Conservation (phyloP, 2,888 invertebrate species). For the Drosophila koepferae region DNA sequence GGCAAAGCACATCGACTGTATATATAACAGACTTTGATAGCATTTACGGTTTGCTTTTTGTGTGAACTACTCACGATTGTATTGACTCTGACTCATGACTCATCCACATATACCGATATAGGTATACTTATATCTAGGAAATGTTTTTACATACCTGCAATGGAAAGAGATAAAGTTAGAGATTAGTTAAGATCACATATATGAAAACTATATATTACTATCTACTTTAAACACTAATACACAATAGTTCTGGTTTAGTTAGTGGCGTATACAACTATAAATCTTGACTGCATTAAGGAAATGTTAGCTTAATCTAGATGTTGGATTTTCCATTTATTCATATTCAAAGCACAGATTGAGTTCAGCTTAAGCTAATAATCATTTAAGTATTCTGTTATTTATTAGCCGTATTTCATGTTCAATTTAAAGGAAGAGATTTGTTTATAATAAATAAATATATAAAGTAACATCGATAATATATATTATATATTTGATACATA, state of each 20-base stretch:
- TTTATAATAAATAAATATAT: neutral
- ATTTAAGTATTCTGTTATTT: neutral
- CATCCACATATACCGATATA: slow-evolving; percentile 14
- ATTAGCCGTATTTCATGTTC: neutral
- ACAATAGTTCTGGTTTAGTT: slow-evolving; percentile 6
- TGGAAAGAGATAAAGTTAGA: slow-evolving; percentile 25
- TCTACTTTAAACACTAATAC: neutral
- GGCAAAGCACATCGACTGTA: slow-evolving; percentile 34
- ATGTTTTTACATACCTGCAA: slow-evolving; percentile 62
- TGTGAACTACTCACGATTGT: slow-evolving; percentile 61
- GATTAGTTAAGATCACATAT: slow-evolving; percentile 28
- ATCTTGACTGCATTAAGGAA: slow-evolving; percentile 5
- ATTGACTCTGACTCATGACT: slow-evolving; percentile 30
- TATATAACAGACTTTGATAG: slow-evolving; percentile 33
- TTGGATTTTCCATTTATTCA: neutral
- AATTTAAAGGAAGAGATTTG: neutral
- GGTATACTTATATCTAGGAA: slow-evolving; percentile 14
- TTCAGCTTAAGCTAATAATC: neutral
- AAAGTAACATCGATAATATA: neutral
- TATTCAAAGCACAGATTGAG: neutral
- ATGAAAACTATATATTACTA: neutral
- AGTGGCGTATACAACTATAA: slow-evolving; percentile 5
- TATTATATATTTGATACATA: neutral
- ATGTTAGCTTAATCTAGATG: neutral
- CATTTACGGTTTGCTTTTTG: slow-evolving; percentile 44